A percentile compares a stretch with the other conserved stretches of the same genome.
Evolutionary conservation across 2,888 invertebrate species (phyloP).

Genomic region (Junonia oenone): DNA sequence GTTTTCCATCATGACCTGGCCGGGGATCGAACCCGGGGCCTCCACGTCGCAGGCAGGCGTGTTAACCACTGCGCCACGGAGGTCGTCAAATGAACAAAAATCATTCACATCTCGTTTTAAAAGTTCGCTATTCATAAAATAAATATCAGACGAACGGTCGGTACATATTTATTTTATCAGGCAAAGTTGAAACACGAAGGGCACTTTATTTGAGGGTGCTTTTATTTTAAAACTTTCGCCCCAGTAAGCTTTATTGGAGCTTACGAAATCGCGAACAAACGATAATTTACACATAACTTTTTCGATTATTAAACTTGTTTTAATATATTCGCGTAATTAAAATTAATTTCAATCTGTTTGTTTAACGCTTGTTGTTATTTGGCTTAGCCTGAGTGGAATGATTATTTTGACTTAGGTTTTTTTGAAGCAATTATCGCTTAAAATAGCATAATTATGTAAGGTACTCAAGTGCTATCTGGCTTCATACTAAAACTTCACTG

Average conservation of each 20-base stretch:
- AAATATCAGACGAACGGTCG: slow-evolving; percentile 13
- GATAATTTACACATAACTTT: background rate
- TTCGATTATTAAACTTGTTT: background rate
- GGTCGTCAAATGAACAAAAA: too few relatives aligned
- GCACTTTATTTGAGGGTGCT: slow-evolving; percentile 21
- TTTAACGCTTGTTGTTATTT: too few relatives aligned
- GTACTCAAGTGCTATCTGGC: too few relatives aligned
- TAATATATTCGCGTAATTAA: background rate
- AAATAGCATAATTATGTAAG: too few relatives aligned
- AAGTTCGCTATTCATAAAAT: slow-evolving; percentile 14
- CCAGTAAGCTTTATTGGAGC: slow-evolving; percentile 1
- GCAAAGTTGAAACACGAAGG: slow-evolving; percentile 23
- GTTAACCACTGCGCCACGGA: too few relatives aligned
- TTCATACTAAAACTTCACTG: too few relatives aligned
- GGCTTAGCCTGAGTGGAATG: too few relatives aligned
- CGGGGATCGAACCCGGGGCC: too few relatives aligned
- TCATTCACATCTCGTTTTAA: background rate
- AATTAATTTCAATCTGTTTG: background rate
- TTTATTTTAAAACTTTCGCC: slow-evolving; percentile 19
- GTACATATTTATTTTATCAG: slow-evolving; percentile 21
- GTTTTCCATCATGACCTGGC: too few relatives aligned
- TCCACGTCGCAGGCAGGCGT: too few relatives aligned
- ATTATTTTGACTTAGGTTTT: too few relatives aligned
- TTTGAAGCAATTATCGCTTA: too few relatives aligned
- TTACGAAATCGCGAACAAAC: background rate